phyloP scores from a whole-genome alignment of 35 echinoderm and acorn worm genomes.

The Hemicentrotus pulcherrimus region DNA sequence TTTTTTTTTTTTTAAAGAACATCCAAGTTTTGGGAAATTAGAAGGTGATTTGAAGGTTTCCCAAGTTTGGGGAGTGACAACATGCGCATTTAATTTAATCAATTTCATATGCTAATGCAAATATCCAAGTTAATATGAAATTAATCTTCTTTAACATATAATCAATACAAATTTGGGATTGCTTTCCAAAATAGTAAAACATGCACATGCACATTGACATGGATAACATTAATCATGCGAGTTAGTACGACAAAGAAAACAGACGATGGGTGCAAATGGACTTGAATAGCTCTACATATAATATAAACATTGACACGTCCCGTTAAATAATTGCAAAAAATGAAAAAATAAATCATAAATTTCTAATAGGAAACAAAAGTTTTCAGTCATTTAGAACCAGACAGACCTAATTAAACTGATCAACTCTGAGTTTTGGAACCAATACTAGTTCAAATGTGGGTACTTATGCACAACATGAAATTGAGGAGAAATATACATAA shows the following conservation, averaged over 20 bases:
- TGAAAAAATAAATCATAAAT: neutral
- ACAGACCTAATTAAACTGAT: neutral
- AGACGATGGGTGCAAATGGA: neutral
- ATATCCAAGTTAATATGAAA: neutral
- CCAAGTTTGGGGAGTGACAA: neutral
- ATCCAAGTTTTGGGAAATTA: neutral
- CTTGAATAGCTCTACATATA: neutral
- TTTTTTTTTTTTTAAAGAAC: too few relatives aligned
- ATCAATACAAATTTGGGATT: neutral
- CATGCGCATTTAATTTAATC: neutral
- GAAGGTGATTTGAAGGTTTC: neutral
- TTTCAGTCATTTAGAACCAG: neutral
- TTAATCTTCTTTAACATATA: neutral
- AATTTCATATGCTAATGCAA: neutral
- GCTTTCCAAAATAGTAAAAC: neutral
- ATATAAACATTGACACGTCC: neutral
- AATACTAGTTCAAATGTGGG: neutral
- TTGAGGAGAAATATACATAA: neutral
- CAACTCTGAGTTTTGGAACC: neutral
- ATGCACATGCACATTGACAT: neutral
- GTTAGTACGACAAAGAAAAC: neutral
- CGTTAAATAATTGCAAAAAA: neutral
- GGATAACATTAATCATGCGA: neutral
- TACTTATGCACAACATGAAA: neutral
- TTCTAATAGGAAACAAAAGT: neutral